These are phyloP conservation scores for Siniperca knerii DNA, from an alignment of 2,113 vertebrate species.

Conservation along the genomic window DNA sequence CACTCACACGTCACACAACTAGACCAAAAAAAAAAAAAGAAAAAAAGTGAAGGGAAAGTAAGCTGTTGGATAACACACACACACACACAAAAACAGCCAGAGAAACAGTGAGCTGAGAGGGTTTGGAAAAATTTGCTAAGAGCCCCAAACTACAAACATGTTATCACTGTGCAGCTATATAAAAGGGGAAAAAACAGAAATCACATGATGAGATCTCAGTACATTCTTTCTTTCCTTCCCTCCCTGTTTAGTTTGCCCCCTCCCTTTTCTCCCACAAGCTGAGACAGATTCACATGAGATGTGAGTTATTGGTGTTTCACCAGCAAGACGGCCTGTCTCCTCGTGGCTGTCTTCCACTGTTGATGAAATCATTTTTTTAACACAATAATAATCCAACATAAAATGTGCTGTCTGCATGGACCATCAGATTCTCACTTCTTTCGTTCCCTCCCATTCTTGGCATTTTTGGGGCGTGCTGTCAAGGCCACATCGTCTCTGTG, in stretches of 20 bases:
- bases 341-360: constrained; percentile 28
- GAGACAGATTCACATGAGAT: constrained; percentile 79
- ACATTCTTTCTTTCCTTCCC: constrained; percentile 75
- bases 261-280: constrained; percentile 81
- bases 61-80: constrained; percentile 51
- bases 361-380: constrained; percentile 31
- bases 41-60: constrained; percentile 65
- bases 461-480: constrained; percentile 28
- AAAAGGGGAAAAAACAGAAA: constrained; percentile 57
- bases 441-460: neutral
- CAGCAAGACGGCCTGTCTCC: constrained; percentile 33
- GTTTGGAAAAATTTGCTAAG: constrained; percentile 77
- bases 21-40: constrained; percentile 54
- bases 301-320: constrained; percentile 66
- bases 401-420: neutral
- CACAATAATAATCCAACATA: neutral
- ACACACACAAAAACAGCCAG: constrained; percentile 39
- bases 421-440: constrained; percentile 27
- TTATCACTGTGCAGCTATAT: constrained; percentile 63
- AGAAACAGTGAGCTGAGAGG: constrained; percentile 46
- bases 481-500: constrained; percentile 22
- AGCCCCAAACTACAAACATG: constrained; percentile 62
- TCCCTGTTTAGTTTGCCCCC: constrained; percentile 68
- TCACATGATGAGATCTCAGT: constrained; percentile 77
- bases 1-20: constrained; percentile 75